Evolutionary conservation across 2,797 vertebrate genomes (phyloP).

Genomic region (Megaceryle alcyon): DNA sequence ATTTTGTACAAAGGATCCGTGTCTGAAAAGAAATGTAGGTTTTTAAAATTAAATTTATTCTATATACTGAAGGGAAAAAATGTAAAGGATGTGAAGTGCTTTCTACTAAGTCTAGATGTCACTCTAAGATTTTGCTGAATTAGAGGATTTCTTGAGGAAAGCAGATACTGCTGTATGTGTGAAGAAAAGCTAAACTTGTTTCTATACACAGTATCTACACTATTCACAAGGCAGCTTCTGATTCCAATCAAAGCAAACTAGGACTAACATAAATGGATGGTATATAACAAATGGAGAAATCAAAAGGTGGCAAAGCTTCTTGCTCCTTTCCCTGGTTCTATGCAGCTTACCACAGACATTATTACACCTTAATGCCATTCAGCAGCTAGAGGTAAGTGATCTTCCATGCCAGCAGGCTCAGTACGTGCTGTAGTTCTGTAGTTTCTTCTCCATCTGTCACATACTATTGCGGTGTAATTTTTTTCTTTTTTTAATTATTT

Average conservation of each 20-base stretch:
- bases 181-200: conserved; percentile 15
- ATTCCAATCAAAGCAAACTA: conserved; percentile 33
- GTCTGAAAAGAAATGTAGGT: conserved; percentile 24
- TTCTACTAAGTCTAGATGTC: conserved; percentile 17
- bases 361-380: conserved; percentile 24
- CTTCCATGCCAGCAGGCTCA: neutral
- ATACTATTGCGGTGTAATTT: neutral
- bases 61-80: conserved; percentile 11
- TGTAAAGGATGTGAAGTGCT: neutral
- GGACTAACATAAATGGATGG: neutral
- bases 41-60: conserved; percentile 53
- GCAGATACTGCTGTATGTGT: neutral
- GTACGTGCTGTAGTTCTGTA: neutral
- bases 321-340: neutral
- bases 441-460: neutral
- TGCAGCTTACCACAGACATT: conserved; percentile 15
- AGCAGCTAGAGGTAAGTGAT: conserved; percentile 9
- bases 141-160: conserved; percentile 34
- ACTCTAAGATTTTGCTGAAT: conserved; percentile 41
- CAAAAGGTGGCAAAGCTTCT: conserved; percentile 34
- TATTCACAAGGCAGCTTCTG: conserved; percentile 37
- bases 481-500: neutral
- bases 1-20: neutral
- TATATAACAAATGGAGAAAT: conserved; percentile 40
- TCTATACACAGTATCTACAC: neutral